Evolutionary conservation across 2,113 vertebrate genomes (phyloP).

Genomic region (Menidia beryllina): DNA sequence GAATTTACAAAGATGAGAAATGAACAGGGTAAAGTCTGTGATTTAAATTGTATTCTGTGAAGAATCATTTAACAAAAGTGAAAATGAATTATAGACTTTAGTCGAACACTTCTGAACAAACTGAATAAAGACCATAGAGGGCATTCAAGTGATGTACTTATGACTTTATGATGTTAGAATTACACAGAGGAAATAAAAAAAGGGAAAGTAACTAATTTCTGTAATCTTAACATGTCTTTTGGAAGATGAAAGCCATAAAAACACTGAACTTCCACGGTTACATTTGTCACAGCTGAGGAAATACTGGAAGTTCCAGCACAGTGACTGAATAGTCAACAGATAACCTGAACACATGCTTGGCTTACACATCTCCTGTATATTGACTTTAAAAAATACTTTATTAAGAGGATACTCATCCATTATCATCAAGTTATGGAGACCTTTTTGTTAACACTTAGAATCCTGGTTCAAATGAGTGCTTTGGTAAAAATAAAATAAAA

Average conservation of each 20-base stretch:
- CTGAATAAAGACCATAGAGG: neutral
- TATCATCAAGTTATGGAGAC: neutral
- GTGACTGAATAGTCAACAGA: neutral
- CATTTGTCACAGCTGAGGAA: neutral
- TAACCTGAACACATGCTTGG: neutral
- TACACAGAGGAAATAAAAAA: no score
- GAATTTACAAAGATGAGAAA: neutral
- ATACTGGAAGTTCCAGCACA: neutral
- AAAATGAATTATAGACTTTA: neutral
- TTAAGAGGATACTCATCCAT: neutral
- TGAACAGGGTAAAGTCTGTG: no score
- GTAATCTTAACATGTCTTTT: no score
- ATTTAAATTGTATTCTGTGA: no score
- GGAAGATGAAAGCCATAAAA: no score
- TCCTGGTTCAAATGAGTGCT: neutral
- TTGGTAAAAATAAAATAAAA: neutral
- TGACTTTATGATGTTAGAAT: no score
- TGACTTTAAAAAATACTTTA: slow-evolving; percentile 3
- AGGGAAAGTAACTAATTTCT: no score
- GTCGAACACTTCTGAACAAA: neutral
- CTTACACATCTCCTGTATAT: neutral
- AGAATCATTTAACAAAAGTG: neutral
- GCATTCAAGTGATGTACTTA: neutral
- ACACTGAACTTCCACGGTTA: neutral
- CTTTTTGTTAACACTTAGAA: slow-evolving; percentile 1